Percentiles rank a stretch among this genome's conserved stretches.
Evolutionary conservation across 2,113 vertebrate species (phyloP).

Genomic region (Poicephalus meyeri): DNA sequence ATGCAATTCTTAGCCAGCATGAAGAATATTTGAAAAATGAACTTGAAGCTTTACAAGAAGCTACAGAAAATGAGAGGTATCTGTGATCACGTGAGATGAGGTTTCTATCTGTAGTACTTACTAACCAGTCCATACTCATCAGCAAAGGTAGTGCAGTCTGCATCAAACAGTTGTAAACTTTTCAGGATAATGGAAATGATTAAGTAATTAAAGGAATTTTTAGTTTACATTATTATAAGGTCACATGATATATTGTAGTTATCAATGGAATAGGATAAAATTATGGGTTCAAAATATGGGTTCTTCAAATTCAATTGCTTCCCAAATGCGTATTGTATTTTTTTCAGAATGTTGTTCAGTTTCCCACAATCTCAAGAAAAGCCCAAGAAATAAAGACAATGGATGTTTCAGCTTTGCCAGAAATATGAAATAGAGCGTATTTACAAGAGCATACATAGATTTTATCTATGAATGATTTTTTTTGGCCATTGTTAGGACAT

Average conservation of each 20-base stretch:
- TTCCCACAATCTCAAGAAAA: not conserved
- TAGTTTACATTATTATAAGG: not conserved
- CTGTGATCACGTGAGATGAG: not conserved
- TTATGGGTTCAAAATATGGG: not conserved
- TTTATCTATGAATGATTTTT: not conserved
- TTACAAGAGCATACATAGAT: not conserved
- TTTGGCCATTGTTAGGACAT: not conserved
- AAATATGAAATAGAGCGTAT: not conserved
- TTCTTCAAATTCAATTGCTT: not conserved
- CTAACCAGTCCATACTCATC: not conserved
- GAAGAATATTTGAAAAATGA: slow-evolving; percentile 73
- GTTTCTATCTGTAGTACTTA: not conserved
- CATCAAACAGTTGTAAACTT: not conserved
- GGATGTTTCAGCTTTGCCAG: not conserved
- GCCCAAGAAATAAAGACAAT: not conserved
- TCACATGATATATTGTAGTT: not conserved
- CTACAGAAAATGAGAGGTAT: slow-evolving; percentile 79
- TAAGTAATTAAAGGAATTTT: not conserved
- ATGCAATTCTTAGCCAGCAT: slow-evolving; percentile 72
- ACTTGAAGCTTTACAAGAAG: slow-evolving; percentile 58
- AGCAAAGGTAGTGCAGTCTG: not conserved
- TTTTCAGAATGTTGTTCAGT: not conserved
- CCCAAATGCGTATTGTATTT: not conserved
- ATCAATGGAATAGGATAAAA: not conserved
- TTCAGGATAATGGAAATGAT: not conserved